A percentile compares a stretch with the other conserved stretches of the same genome.
These are phyloP conservation scores for Amphiprion clarkii DNA, from an alignment of 2,797 vertebrate species.

Conservation along the genomic window DNA sequence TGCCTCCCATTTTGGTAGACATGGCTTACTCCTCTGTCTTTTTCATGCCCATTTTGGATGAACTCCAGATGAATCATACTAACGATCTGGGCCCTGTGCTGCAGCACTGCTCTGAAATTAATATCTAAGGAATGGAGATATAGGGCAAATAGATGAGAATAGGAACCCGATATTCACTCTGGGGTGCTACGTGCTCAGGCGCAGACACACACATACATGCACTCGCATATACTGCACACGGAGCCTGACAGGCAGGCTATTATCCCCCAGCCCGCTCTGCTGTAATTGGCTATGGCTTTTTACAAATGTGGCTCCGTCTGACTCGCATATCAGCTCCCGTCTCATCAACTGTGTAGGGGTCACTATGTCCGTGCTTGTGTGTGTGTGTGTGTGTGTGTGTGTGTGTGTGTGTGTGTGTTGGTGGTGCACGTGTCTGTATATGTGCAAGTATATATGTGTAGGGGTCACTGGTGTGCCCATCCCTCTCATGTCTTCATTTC, in stretches of 20 bases:
- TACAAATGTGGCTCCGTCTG: constrained; percentile 87
- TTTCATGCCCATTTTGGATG: constrained; percentile 67
- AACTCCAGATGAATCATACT: constrained; percentile 86
- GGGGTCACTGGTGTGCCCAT: constrained; percentile 78
- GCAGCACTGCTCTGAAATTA: constrained; percentile 86
- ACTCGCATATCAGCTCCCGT: constrained; percentile 84
- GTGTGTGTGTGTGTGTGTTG: constrained; percentile 44
- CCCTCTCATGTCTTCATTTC: constrained; percentile 79
- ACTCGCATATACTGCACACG: constrained; percentile 72
- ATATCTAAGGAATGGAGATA: constrained; percentile 87
- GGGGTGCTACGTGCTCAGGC: constrained; percentile 73
- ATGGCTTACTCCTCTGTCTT: constrained; percentile 58
- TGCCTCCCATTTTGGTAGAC: constrained; percentile 59
- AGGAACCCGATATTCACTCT: constrained; percentile 87
- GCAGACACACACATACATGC: constrained; percentile 60
- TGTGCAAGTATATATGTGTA: constrained; percentile 40
- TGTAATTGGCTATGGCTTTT: constrained; percentile 90
- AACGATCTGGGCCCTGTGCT: constrained; percentile 84
- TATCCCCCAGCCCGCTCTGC: constrained; percentile 87
- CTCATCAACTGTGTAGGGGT: constrained; percentile 84
- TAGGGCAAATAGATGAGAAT: constrained; percentile 90
- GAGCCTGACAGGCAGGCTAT: constrained; percentile 86
- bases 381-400: constrained; percentile 41
- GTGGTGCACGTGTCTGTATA: constrained; percentile 29
- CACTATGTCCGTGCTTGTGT: constrained; percentile 67